A percentile compares a stretch with the other conserved stretches of the same genome.
Evolutionary conservation across 2,888 invertebrate species (phyloP).

Genomic region (Beris chalybata): DNA sequence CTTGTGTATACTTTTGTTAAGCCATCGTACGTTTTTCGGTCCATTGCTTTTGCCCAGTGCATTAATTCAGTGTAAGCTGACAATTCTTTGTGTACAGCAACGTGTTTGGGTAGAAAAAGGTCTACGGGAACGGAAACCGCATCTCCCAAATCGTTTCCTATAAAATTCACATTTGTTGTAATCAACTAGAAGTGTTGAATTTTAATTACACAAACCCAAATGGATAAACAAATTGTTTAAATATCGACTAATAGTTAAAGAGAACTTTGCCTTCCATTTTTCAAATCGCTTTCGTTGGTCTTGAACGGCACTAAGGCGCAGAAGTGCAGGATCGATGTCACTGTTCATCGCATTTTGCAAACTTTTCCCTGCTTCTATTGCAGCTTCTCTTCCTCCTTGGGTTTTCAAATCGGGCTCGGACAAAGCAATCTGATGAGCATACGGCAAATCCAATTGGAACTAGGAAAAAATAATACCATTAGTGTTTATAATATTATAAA

Average conservation of each 20-base stretch:
- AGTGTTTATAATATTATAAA: conserved; percentile 10
- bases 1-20: conserved; percentile 81
- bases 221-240: conserved; percentile 94
- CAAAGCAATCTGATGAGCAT: conserved; percentile 67
- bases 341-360: conserved; percentile 74
- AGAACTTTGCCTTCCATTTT: conserved; percentile 76
- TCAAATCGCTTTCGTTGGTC: conserved; percentile 80
- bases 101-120: conserved; percentile 74
- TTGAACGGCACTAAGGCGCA: conserved; percentile 73
- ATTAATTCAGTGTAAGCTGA: conserved; percentile 86
- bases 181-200: not conserved
- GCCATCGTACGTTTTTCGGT: conserved; percentile 78
- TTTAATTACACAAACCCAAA: conserved; percentile 66
- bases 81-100: conserved; percentile 81
- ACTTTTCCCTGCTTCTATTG: conserved; percentile 72
- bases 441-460: conserved; percentile 71
- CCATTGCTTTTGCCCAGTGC: conserved; percentile 88
- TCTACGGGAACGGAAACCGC: conserved; percentile 54
- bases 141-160: conserved; percentile 74
- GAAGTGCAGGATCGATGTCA: conserved; percentile 65
- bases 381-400: conserved; percentile 63
- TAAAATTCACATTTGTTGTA: conserved; percentile 30
- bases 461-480: conserved; percentile 46
- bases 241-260: conserved; percentile 82
- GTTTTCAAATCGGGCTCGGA: conserved; percentile 74